A percentile compares a stretch with the other conserved stretches of the same genome.
phyloP scores from a whole-genome alignment of 2,797 vertebrate species.

The Neoniphon sammara region DNA sequence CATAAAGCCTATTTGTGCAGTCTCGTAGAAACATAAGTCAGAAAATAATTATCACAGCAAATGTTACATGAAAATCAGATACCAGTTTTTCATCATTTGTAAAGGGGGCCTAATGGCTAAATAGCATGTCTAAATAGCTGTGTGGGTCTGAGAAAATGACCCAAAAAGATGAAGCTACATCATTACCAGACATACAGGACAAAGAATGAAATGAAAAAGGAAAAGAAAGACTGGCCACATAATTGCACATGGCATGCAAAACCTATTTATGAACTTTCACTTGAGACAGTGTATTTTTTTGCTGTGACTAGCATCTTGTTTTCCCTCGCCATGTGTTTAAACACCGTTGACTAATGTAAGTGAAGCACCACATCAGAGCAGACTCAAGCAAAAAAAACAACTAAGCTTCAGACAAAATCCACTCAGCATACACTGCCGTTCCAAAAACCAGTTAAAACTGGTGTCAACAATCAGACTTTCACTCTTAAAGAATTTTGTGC shows the following conservation, averaged over 20 bases:
- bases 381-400: conserved; percentile 17
- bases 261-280: conserved; percentile 13
- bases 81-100: not conserved
- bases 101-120: not conserved
- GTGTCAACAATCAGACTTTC: conserved; percentile 9
- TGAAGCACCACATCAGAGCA: conserved; percentile 33
- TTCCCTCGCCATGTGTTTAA: not conserved
- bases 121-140: not conserved
- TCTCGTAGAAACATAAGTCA: not conserved
- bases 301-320: conserved; percentile 13
- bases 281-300: conserved; percentile 2
- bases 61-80: not conserved
- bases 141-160: not conserved
- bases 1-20: not conserved
- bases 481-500: not conserved
- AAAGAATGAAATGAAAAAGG: not conserved
- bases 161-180: not conserved
- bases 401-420: conserved; percentile 1
- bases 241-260: conserved; percentile 10
- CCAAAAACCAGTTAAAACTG: not conserved
- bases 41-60: not conserved
- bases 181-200: not conserved
- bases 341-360: conserved; percentile 11
- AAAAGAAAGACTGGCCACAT: conserved; percentile 3
- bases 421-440: conserved; percentile 4